phyloP scores from a whole-genome alignment of 2,888 invertebrate species.

The Napeogenes inachia region DNA sequence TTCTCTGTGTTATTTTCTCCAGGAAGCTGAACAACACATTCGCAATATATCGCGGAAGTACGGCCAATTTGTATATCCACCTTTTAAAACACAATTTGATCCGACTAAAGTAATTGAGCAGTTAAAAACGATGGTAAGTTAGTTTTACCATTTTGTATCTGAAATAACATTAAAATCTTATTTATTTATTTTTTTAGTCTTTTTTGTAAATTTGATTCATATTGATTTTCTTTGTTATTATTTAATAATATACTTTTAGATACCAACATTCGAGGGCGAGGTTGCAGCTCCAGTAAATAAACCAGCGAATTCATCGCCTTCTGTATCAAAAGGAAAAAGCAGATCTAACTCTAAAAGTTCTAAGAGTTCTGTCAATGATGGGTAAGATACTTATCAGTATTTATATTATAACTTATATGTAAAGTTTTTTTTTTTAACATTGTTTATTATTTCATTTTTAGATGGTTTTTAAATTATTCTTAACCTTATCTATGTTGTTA shows the following conservation, averaged over 20 bases:
- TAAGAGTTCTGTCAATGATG: conserved; percentile 54
- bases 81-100: conserved; percentile 82
- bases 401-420: background rate
- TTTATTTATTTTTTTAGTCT: too few species aligned
- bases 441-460: background rate
- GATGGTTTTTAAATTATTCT: too few species aligned
- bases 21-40: conserved; percentile 88
- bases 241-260: conserved; percentile 40
- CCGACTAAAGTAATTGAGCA: conserved; percentile 79
- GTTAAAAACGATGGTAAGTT: conserved; percentile 80
- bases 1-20: conserved; percentile 29
- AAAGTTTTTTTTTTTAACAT: background rate
- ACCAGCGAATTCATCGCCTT: conserved; percentile 41
- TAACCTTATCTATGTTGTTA: too few species aligned
- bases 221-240: background rate
- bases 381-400: conserved; percentile 39
- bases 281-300: conserved; percentile 41
- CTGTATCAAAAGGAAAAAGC: conserved; percentile 42
- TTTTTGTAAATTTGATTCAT: too few species aligned
- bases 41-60: conserved; percentile 83
- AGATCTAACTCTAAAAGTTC: conserved; percentile 59
- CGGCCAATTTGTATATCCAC: conserved; percentile 85
- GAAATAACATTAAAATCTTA: too few species aligned
- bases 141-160: background rate
- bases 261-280: conserved; percentile 63